Evolutionary conservation across 2,113 vertebrate species (phyloP), one percentile per base, ranked within the genome.

Genomic region (Apodemus sylvaticus): DNA sequence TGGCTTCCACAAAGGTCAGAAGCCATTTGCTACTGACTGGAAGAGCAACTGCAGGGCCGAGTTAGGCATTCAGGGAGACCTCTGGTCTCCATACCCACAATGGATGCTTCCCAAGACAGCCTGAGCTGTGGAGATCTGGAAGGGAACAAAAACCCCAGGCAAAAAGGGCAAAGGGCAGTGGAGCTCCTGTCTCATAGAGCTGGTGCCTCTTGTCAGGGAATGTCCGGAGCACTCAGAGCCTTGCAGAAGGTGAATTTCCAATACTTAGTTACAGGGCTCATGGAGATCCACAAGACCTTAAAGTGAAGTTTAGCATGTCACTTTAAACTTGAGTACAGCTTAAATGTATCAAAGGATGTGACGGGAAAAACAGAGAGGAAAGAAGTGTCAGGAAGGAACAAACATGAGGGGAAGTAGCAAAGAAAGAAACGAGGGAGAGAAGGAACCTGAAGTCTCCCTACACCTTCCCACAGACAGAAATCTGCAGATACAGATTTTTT

Each of bases 21-120:
- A 93, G 66, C 8, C 14, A 86, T 81, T 92, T 94, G 36, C 39
- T 68, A 78, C 20, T 26, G 74, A 96, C 86, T 66, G n/a, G 53
- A 91, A 76, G 42, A 95, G 36, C 34, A 87, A 71, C 31, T 68
- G 42, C 7, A 11, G 7, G 5, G n/a, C 51, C 39, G 55, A 1
- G 31, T 55, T 95, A 53, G 39, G 64, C 76, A 14, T 79, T 39
- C 51, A 60, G 58, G 16, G 55, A 76, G n/a, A 74, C 1, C 26
- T 79, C 24, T 70, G 17, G 64, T 58, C n/a, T 24, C 58, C 31
- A 34, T 0, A 8, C 9, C 7, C 20, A n/a, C 42, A 64, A 19
- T 7, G 0, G 74, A 22, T 17, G 73, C n/a, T 92, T 81, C 42
- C 42, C 81, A 74, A 62, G 58, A 42, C 39, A 39, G 58, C 39